A percentile compares a stretch with the other conserved stretches of the same genome.
phyloP scores from a whole-genome alignment of 2,113 vertebrate genomes.

The Heterochromis multidens region DNA sequence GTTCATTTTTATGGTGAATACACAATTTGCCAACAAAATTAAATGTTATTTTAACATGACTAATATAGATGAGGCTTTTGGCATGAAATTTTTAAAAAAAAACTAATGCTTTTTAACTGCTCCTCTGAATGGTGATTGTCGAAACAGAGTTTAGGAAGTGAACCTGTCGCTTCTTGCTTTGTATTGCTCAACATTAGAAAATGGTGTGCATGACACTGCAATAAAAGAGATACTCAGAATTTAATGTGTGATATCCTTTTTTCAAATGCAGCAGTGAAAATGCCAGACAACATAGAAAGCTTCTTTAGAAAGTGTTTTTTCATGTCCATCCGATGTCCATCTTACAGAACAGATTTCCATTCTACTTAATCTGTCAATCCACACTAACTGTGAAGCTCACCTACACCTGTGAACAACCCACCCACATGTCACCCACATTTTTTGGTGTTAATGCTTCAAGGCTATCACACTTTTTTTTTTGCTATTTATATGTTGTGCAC shows the following conservation, averaged over 20 bases:
- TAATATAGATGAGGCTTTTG: not conserved
- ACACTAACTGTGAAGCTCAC: not conserved
- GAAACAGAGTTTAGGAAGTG: not conserved
- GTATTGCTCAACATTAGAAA: not conserved
- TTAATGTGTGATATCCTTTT: not conserved
- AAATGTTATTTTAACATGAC: not conserved
- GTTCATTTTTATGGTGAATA: not conserved
- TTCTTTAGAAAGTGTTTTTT: not conserved
- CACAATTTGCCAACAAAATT: not conserved
- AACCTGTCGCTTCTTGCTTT: not conserved
- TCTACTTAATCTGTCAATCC: not conserved
- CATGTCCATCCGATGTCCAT: not conserved
- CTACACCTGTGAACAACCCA: not conserved
- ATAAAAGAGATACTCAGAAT: not conserved
- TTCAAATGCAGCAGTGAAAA: not conserved
- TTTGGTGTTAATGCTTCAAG: not conserved
- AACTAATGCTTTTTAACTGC: not conserved
- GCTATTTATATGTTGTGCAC: not conserved
- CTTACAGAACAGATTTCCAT: not conserved
- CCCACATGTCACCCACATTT: not conserved
- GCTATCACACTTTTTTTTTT: not conserved
- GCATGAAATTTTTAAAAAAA: not conserved
- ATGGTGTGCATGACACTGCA: not conserved
- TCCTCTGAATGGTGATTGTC: not conserved
- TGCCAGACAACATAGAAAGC: not conserved